A percentile compares a stretch with the other conserved stretches of the same genome.
phyloP scores from a whole-genome alignment of 30 jellyfish, hydroid and myxozoan genomes.

The Sanderia malayensis region DNA sequence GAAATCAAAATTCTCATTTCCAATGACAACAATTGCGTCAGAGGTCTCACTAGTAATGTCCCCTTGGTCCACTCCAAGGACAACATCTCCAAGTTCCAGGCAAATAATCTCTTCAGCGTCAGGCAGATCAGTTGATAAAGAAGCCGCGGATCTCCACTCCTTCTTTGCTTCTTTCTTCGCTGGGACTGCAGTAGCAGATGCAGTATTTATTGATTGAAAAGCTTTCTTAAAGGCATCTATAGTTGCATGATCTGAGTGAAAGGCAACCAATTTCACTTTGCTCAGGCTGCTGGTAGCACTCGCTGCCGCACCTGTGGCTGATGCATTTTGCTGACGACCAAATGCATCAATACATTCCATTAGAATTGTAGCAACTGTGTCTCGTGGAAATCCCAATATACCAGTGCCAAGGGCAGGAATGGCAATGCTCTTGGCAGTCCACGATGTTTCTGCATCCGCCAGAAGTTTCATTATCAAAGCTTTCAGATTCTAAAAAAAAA shows the following conservation, averaged over 20 bases:
- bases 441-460: slow-evolving; percentile 8
- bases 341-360: slow-evolving; percentile 8
- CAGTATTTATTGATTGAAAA: neutral
- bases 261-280: slow-evolving; percentile 40
- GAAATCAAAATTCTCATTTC: slow-evolving; percentile 9
- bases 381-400: slow-evolving; percentile 26
- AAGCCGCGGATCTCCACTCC: slow-evolving; percentile 18
- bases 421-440: slow-evolving; percentile 17
- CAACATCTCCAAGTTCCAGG: slow-evolving; percentile 21
- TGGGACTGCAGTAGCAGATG: neutral
- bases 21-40: slow-evolving; percentile 49
- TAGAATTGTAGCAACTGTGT: slow-evolving; percentile 45
- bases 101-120: slow-evolving; percentile 1
- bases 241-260: slow-evolving; percentile 11
- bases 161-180: neutral
- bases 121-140: neutral
- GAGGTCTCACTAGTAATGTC: slow-evolving; percentile 38
- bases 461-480: slow-evolving; percentile 1
- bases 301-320: no score
- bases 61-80: slow-evolving; percentile 16
- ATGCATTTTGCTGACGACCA: neutral
- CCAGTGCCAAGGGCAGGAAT: slow-evolving; percentile 62
- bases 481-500: slow-evolving; percentile 9
- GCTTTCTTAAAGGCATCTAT: slow-evolving; percentile 24
- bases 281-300: neutral